Conservation (phyloP, 2,888 invertebrate genomes). For the Ferrisia virgata region DNA sequence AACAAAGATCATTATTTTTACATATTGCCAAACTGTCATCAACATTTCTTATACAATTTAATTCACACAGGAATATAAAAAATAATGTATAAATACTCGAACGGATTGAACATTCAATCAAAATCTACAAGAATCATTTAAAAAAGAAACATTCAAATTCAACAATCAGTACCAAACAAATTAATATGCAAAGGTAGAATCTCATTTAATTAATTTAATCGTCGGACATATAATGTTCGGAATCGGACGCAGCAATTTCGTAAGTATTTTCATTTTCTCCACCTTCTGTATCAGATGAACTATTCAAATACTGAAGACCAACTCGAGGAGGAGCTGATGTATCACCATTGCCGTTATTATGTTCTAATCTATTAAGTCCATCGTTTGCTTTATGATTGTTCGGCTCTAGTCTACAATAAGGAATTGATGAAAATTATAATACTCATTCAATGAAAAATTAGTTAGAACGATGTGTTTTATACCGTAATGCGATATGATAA, state of each 20-base stretch:
- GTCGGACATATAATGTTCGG: slow-evolving; percentile 42
- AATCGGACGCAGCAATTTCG: slow-evolving; percentile 40
- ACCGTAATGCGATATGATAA: slow-evolving; percentile 66
- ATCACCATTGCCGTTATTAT: slow-evolving; percentile 31
- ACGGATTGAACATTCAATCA: background rate
- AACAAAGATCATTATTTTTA: background rate
- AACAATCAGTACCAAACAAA: background rate
- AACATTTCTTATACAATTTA: background rate
- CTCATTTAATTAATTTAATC: background rate
- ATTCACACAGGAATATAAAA: background rate
- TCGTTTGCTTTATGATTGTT: slow-evolving; percentile 43
- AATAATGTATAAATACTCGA: background rate
- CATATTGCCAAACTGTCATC: background rate
- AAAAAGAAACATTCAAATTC: background rate
- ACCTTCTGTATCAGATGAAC: slow-evolving; percentile 42
- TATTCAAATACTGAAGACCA: slow-evolving; percentile 36
- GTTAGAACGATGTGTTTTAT: slow-evolving; percentile 49
- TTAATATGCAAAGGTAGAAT: background rate
- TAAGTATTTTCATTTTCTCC: slow-evolving; percentile 43
- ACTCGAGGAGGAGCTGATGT: slow-evolving; percentile 16
- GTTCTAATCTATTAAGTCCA: slow-evolving; percentile 40
- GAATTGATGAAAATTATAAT: background rate
- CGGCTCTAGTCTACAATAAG: slow-evolving; percentile 20
- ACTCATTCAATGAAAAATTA: background rate
- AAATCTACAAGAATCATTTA: background rate